Conservation (phyloP, 2,888 invertebrate species). For the Lithophane socia region DNA sequence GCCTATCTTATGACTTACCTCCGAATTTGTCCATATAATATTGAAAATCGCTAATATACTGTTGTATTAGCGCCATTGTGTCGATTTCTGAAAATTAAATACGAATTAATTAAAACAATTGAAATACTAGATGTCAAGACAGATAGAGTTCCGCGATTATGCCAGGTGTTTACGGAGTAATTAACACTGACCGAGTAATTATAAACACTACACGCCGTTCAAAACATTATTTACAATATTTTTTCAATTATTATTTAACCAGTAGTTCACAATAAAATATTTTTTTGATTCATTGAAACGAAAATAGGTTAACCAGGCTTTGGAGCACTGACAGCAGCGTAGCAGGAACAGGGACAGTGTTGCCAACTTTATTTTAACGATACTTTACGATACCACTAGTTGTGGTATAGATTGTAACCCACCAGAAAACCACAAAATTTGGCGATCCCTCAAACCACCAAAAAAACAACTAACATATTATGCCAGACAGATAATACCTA, state of each 20-base stretch:
- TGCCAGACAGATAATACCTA: too few species aligned
- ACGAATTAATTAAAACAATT: slow-evolving; percentile 67
- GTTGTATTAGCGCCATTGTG: slow-evolving; percentile 95
- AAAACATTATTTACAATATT: slow-evolving; percentile 47
- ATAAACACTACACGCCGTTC: slow-evolving; percentile 36
- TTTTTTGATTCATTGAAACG: slow-evolving; percentile 49
- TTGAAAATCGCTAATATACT: slow-evolving; percentile 94
- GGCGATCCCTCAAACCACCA: too few species aligned
- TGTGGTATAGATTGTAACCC: too few species aligned
- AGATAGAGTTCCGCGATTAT: slow-evolving; percentile 37
- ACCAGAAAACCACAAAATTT: too few species aligned
- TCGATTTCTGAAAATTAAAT: slow-evolving; percentile 86
- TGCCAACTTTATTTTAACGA: too few species aligned
- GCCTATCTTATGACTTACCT: slow-evolving; percentile 90
- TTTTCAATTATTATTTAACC: slow-evolving; percentile 33
- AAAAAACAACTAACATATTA: too few species aligned
- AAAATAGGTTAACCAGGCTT: slow-evolving; percentile 70
- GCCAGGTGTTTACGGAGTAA: slow-evolving; percentile 29
- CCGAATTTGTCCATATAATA: slow-evolving; percentile 95
- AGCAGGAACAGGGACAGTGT: too few species aligned
- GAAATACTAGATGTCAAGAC: slow-evolving; percentile 64
- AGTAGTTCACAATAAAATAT: slow-evolving; percentile 43
- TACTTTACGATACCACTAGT: too few species aligned
- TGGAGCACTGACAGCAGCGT: slow-evolving; percentile 63
- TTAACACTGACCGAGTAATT: slow-evolving; percentile 40